Base-by-base conservation (phyloP, 2,797 vertebrate species). In the Alca torda region DNA sequence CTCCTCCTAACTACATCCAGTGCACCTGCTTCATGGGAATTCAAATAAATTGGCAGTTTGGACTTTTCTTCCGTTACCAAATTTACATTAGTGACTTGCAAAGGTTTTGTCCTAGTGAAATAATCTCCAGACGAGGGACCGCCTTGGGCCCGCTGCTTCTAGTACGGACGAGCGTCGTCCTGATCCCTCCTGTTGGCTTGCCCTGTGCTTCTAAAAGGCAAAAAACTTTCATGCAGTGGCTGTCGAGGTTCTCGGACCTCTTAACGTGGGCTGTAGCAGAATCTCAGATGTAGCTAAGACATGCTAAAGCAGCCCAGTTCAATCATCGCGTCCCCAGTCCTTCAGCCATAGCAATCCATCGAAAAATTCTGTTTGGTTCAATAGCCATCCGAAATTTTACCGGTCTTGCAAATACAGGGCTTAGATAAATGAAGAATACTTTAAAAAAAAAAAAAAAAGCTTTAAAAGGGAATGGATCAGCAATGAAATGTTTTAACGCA, bases 81-180 rank as follows among this genome's bases (percentile, higher is more conserved):
- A 45, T 70, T 65, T 6, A 35, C 0, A 0, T 68, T 24, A 65
- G 70, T 39, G n/a, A 50, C 35, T 30, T 24, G 14, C 14, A 16
- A 50, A 68, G 17, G 39, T 56, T 85, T 61, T 51, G 50, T 80
- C 19, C 14, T 19, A 10, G 19, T 31, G 15, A 79, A 72, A 75
- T 39, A 59, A 80, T 48, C 13, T 37, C 2, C 19, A 78, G 53
- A 57, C 65, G 11, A 70, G 64, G 60, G 46, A 41, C 43, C 61
- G 61, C 41, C 43, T 41, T 33, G 35, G 70, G 37, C 67, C 35
- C 83, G 60, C 51, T n/a, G 33, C 33, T 67, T 72, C 50, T 77
- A 10, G 11, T 28, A 6, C 13, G 33, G 46, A 25, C 0, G 5
- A 35, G n/a, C 19, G 14, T 23, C 37, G 5, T 31, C 56, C 31